Conservation (phyloP, 2,888 invertebrate species). For the Troides helena region DNA sequence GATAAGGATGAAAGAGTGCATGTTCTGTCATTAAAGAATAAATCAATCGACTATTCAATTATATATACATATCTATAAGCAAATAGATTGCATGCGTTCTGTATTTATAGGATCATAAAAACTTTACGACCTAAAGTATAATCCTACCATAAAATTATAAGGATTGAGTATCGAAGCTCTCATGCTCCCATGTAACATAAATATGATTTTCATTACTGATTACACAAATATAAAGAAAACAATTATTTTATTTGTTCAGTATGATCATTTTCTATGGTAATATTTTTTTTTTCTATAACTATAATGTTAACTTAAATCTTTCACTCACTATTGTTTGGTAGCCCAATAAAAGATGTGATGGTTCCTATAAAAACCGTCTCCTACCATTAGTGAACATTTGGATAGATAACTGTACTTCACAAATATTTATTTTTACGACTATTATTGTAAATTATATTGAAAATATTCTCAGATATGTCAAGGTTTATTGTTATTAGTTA, state of each 20-base stretch:
- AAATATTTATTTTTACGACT: too few relatives aligned
- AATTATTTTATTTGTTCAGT: neutral
- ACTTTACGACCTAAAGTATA: slow-evolving; percentile 61
- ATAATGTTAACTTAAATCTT: too few relatives aligned
- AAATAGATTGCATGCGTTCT: slow-evolving; percentile 50
- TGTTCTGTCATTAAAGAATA: neutral
- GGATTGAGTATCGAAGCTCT: slow-evolving; percentile 54
- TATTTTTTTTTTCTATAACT: neutral
- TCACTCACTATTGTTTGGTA: too few relatives aligned
- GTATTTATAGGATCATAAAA: slow-evolving; percentile 71
- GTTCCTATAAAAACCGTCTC: too few relatives aligned
- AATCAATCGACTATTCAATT: slow-evolving; percentile 1
- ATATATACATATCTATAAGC: slow-evolving; percentile 11
- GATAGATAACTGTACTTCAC: too few relatives aligned
- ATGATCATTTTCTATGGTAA: neutral
- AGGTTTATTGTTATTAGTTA: too few relatives aligned
- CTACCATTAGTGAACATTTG: too few relatives aligned
- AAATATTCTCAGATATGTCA: too few relatives aligned
- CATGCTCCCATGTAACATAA: slow-evolving; percentile 61
- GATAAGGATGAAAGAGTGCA: neutral
- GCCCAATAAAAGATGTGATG: too few relatives aligned
- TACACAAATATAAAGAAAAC: slow-evolving; percentile 3
- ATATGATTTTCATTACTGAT: slow-evolving; percentile 44
- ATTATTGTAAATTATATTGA: too few relatives aligned
- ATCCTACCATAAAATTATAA: slow-evolving; percentile 68